Evolutionary conservation across 2,113 vertebrate genomes (phyloP), one percentile per base, ranked within the genome.

Genomic region (Australoheros scitulus): DNA sequence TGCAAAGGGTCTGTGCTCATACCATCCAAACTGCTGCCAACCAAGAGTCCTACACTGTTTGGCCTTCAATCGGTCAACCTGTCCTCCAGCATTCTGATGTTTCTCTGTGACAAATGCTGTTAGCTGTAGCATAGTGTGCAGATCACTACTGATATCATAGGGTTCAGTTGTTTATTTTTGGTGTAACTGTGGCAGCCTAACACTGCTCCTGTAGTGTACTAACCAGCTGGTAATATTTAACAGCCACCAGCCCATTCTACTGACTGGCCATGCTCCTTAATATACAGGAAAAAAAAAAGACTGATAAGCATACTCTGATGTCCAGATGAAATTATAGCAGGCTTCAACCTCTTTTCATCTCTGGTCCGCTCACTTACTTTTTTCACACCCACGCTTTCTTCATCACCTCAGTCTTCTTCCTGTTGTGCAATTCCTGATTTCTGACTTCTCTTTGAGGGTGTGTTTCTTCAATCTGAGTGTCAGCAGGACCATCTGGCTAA

Each of bases 61-160:
- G 68, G 26, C 79, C 84, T 85, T 68, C 24, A 43, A 5, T 57
- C 20, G 61, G 88, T 83, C 88, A 81, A 8, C 52, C 3, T 81
- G 86, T 29, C 77, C 57, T 63, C 38, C 26, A 34, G 24, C 26
- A 9, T n/a, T 9, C 14, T 43, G 1, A 0, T 72, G 55, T 1
- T 26, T 60, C 3, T 18, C 15, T 72, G 15, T 34, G 34, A 43
- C 11, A 11, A 80, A n/a, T 22, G 1, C 15, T 43, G 36, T 7
- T n/a, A 57, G 56, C 14, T 61, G 43, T 2, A 41, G 41, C 50
- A n/a, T 13, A 8, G 15, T 15, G 34, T 29, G 24, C 7, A 47
- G 8, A 60, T 56, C 7, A 20, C 8, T 55, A 61, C 2, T 84
- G 18, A 60, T 3, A 70, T 26, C 38, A 24, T 13, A 26, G 22